phyloP scores from a whole-genome alignment of 2,113 vertebrate genomes.

The Syrmaticus mikado region DNA sequence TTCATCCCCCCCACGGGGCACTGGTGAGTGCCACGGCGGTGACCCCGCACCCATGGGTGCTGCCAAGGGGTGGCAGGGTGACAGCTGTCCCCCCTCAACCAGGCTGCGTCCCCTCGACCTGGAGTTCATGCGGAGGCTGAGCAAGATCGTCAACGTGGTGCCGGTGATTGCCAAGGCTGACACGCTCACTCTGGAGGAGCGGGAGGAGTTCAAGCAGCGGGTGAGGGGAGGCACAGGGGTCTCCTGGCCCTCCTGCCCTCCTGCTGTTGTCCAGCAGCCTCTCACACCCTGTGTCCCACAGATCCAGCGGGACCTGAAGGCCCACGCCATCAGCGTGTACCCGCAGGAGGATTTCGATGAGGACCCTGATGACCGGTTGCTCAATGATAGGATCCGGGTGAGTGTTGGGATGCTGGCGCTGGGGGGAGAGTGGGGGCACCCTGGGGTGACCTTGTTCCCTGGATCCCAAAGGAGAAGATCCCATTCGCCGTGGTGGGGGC shows the following conservation, averaged over 20 bases:
- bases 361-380: conserved; percentile 83
- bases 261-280: fast-evolving
- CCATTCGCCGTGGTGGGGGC: conserved; percentile 96
- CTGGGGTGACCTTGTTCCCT: fast-evolving
- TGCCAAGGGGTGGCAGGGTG: neutral
- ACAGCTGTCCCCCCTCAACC: neutral
- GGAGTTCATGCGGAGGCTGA: conserved; percentile 89
- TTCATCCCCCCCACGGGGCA: conserved; percentile 94
- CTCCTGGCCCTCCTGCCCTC: fast-evolving
- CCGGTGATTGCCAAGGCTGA: conserved; percentile 91
- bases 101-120: conserved; percentile 90
- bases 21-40: conserved; percentile 79
- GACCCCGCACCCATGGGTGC: fast-evolving
- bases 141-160: conserved; percentile 88
- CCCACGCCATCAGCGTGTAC: conserved; percentile 88
- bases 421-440: fast-evolving
- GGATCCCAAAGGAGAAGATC: conserved; percentile 84
- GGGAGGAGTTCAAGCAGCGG: conserved; percentile 87
- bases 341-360: conserved; percentile 91
- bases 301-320: conserved; percentile 90
- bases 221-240: conserved; percentile 46
- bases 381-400: conserved; percentile 93
- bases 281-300: conserved; percentile 34
- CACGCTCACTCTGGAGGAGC: conserved; percentile 89
- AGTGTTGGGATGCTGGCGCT: neutral